Base-by-base conservation (phyloP, 92 coral and sea anemone genomes). In the Anthopleura xanthogrammica region DNA sequence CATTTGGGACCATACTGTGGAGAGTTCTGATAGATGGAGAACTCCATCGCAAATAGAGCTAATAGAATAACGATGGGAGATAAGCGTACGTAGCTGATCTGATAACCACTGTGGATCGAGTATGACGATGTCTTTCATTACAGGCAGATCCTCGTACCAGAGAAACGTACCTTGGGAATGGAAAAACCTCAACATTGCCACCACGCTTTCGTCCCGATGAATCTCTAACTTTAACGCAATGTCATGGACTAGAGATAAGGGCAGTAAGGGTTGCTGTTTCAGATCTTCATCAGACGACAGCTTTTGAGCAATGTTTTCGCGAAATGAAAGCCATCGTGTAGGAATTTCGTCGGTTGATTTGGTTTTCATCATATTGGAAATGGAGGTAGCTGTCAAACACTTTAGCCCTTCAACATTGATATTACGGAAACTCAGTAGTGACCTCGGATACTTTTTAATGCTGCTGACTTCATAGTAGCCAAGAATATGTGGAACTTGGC, bases 51-150 rank as follows among this genome's bases (percentile, higher is more conserved):
- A 12, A 57, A 79, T 72, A 57, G 39, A 39, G 29, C 58, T 62
- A 5, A 60, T 78, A 48, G 24, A n/a, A 41, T 84, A 19, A 5
- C 65, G 56, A 46, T 85, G 65, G 50, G 72, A 78, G 41, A 85
- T 85, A 13, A 85, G 84, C 13, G 80, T 79, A 55, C 83, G 41
- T 8, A 85, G 83, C 54, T 79, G 78, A 41, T 85, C 58, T 52
- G 88, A 85, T 0, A 85, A 71, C 88, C 88, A 85, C 77, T 85
- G 84, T 17, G 88, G 88, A 56, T 85, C 60, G 54, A 85, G 64
- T 55, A 85, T 60, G 23, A 85, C 83, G 60, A 55, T 14, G 29
- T 72, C 84, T 73, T 72, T 85, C 83, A 85, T 79, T 56, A 71
- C 84, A 40, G 88, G 79, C n/a, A 85, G 52, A 41, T 79, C 80